Percentiles rank a stretch among this genome's conserved stretches.
Evolutionary conservation across 1,140 invertebrate genomes (phyloP).

Genomic region (Scaptomyza hsui): DNA sequence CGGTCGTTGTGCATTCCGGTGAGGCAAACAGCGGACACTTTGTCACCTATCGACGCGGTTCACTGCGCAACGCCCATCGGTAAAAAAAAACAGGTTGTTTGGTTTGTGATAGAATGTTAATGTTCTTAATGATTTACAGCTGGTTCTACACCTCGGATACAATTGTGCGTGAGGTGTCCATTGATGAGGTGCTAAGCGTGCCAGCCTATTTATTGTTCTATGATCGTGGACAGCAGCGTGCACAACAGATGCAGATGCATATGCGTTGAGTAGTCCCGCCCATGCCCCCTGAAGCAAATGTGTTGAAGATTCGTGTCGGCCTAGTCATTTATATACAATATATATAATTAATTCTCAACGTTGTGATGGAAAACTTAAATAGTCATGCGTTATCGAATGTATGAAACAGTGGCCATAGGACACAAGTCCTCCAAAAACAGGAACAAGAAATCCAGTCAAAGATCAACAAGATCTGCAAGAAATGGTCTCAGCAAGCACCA

Average conservation of each 20-base stretch:
- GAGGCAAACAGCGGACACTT: conserved; percentile 95
- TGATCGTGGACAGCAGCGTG: conserved; percentile 85
- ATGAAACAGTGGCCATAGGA: conserved; percentile 43
- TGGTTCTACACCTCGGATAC: conserved; percentile 89
- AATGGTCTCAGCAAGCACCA: conserved; percentile 39
- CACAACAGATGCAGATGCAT: conserved; percentile 38
- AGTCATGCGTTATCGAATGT: conserved; percentile 13
- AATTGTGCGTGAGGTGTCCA: conserved; percentile 87
- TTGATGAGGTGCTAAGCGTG: conserved; percentile 88
- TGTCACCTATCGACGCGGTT: conserved; percentile 93
- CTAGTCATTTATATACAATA: conserved; percentile 33
- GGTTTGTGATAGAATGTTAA: too few relatives aligned
- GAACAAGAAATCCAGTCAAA: conserved; percentile 22
- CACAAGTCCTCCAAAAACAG: conserved; percentile 3
- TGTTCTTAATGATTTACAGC: conserved; percentile 69
- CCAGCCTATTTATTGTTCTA: conserved; percentile 89
- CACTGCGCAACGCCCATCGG: conserved; percentile 86
- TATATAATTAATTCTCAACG: conserved; percentile 10
- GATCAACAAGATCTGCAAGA: conserved; percentile 8
- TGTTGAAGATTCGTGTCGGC: conserved; percentile 14
- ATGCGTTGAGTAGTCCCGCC: conserved; percentile 38
- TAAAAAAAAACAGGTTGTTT: conserved; percentile 48
- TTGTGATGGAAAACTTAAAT: conserved; percentile 31
- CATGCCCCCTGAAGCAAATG: background rate
- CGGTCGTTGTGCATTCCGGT: conserved; percentile 95